Evolutionary conservation across 2,113 vertebrate species (phyloP).

Genomic region (Lophura nycthemera): DNA sequence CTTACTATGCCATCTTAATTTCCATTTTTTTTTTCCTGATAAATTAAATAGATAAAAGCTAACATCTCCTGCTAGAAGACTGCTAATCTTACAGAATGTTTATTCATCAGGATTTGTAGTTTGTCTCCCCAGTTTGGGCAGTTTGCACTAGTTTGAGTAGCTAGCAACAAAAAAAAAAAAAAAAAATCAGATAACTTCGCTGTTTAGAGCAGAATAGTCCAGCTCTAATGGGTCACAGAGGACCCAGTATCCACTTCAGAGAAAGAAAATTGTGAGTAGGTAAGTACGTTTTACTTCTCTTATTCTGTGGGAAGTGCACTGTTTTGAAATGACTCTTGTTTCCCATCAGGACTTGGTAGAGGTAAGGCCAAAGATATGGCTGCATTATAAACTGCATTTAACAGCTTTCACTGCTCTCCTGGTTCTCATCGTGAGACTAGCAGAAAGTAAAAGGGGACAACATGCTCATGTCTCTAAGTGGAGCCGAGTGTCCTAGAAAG

Average conservation of each 20-base stretch:
- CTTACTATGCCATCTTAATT: conserved; percentile 62
- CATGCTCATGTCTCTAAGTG: not conserved
- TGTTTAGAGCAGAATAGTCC: conserved; percentile 39
- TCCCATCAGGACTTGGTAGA: conserved; percentile 14
- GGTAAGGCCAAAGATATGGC: not conserved
- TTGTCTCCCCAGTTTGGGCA: conserved; percentile 29
- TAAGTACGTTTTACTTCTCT: conserved; percentile 41
- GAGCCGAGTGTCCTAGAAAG: not conserved
- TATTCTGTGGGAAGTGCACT: conserved; percentile 29
- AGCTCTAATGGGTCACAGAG: conserved; percentile 48
- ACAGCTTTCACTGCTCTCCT: conserved; percentile 30
- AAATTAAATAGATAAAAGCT: conserved; percentile 60
- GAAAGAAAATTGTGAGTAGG: conserved; percentile 46
- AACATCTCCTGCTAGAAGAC: conserved; percentile 52
- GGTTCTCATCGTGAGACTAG: not conserved
- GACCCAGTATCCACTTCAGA: conserved; percentile 48
- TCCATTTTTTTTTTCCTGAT: conserved; percentile 57
- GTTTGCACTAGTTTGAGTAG: conserved; percentile 23
- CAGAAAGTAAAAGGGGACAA: not conserved
- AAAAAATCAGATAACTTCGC: not conserved
- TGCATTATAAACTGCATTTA: not conserved
- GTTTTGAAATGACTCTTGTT: conserved; percentile 46
- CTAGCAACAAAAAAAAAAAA: not conserved
- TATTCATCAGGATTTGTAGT: conserved; percentile 62
- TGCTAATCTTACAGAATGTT: conserved; percentile 59